Evolutionary conservation across 2,888 invertebrate genomes (phyloP), one percentile per base, ranked within the genome.

Genomic region (Morinoia aosen): DNA sequence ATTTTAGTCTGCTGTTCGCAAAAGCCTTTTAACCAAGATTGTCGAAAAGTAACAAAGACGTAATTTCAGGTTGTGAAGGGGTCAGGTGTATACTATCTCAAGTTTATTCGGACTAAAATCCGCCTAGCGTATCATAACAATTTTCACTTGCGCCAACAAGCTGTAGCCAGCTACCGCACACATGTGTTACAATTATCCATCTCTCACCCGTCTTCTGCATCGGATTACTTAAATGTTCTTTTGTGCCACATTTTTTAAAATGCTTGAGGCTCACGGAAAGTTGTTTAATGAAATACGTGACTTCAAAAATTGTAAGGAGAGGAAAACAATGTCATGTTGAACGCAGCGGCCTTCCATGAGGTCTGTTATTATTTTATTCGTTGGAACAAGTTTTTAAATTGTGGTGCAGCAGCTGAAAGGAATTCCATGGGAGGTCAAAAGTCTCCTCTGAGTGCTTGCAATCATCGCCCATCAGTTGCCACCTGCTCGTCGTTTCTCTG

Each of bases 311-410:
- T 76, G 25, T 33, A 12, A 76, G 10, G 76, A 25, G 76, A 76
- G 14, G 16, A 76, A 76, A 76, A 10, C 48, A 25, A 76, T 76
- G 76, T 76, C 76, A 76, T 10, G 76, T 33, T 10, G 76, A 76
- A 33, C 76, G 25, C 19, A 33, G 25, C 25, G 76, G 25, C 76
- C 76, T 76, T 76, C 76, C 76, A 76, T 76, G 19, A 33, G 25
- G 76, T 76, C 76, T 76, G 33, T 76, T 76, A 33, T 76, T 76
- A 76, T 76, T 76, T 76, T 76, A 76, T 76, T 76, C 76, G 76
- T 19, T 76, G 12, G 33, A 25, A 76, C 76, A 76, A 76, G 76
- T 76, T 76, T 76, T 76, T 33, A 76, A 76, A 76, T 76, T 76
- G 76, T 76, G 33, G 76, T 76, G 33, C 25, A 19, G 76, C 76